Base-by-base conservation (phyloP, 2,113 vertebrate species). In the Nibea coibor region DNA sequence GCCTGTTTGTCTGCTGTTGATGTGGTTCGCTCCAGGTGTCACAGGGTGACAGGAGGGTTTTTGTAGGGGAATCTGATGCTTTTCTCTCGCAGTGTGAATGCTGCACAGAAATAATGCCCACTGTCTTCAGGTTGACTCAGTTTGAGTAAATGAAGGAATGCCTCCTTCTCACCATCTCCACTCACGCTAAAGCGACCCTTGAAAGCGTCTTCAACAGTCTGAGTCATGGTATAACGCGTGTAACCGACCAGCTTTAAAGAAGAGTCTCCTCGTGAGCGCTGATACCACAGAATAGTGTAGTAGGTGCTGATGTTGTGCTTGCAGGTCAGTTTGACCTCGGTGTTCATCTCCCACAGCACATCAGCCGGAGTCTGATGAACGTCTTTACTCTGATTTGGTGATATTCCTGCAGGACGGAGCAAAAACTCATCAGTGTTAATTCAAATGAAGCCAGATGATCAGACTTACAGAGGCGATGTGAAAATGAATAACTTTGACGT, bases 201-300 rank as follows among this genome's bases (percentile, higher is more conserved):
- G 51, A 43, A 86, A 51, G 68, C 11, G 3, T 24, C 10, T 10
- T 88, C 77, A 51, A 80, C 24, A 2, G 2, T 28, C 15, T 76
- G 72, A 62, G 51, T 2, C 1, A 4, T 3, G 15, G 39, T 68
- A 53, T 72, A 83, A 68, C 48, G 72, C 12, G 75, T 48, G 24
- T 45, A 79, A 20, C 73, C 85, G 6, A 90, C 20, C 1, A 89
- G 54, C 39, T 80, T 74, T 24, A 87, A 58, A 16, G 70, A 5
- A 1, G 22, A 17, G 54, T 80, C 45, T 65, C 39, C 72, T 1
- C 1, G 10, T 7, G 78, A 53, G 26, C 76, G 79, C 54, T 81
- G 84, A 56, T 77, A 91, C 89, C 91, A 91, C 50, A 89, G 57
- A 1, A 90, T 70, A 0, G 72, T 59, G 43, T 86, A 50, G 14